Base-by-base conservation (phyloP, 2,797 vertebrate species). In the Argya squamiceps region DNA sequence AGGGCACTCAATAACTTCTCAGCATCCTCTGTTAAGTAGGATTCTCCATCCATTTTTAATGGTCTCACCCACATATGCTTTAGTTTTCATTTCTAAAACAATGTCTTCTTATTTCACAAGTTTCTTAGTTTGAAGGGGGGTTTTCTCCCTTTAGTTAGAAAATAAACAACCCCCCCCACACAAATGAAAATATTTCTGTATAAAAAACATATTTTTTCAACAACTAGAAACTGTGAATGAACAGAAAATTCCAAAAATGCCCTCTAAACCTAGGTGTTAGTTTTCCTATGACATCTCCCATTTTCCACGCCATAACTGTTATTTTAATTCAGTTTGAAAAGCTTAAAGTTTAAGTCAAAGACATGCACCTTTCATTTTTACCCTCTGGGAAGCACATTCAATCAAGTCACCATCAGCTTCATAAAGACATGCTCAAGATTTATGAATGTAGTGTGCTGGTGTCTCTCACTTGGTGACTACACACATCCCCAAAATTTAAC, bases 101-200 rank as follows among this genome's bases (percentile, higher is more conserved):
- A 4, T 41, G 3, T 4, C 70, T 74, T 49, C 26, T 73, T 29
- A 37, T 59, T 73, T 80, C 12, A 92, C 2, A 12, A 4, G 14
- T 47, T 87, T 69, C n/a, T 34, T 22, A 39, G 3, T 8, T 30
- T 47, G 10, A 82, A 34, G 5, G 0, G 0, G 1, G 10, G 12
- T 52, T 39, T 53, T 44, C 39, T 34, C 2, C 65, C 68, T 22
- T 36, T 39, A 44, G 2, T n/a, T 36, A 36, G 12, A 53, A 87
- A 73, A 29, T 8, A 80, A 59, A 22, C 6, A 58, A 4, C 36
- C 55, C 53, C 7, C 1, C 4, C 9, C 15, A 37, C 4, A 29
- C 6, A 37, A 43, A 32, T 29, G 2, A 21, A 69, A 77, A 19
- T 20, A 15, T 5, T 52, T 77, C 5, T 23, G 4, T 16, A 10